These are phyloP conservation scores for Caradrina kadenii DNA, from an alignment of 2,888 invertebrate genomes.

Conservation along the genomic window DNA sequence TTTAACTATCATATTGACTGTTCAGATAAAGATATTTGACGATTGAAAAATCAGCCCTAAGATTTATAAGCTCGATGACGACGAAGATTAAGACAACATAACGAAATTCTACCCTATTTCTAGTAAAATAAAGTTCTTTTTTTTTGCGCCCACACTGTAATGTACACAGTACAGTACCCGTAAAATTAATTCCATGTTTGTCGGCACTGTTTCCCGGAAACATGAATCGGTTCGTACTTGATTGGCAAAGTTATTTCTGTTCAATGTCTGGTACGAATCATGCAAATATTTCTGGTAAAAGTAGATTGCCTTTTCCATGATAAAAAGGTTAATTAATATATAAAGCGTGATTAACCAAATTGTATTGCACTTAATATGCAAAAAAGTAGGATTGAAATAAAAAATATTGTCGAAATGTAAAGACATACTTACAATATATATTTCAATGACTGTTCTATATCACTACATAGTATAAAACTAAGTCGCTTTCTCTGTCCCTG, in stretches of 20 bases:
- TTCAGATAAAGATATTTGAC: no score
- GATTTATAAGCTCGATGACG: no score
- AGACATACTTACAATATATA: no score
- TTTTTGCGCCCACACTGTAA: neutral
- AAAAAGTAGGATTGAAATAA: no score
- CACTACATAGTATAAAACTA: no score
- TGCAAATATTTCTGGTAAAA: conserved; percentile 55
- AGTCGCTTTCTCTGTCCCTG: no score
- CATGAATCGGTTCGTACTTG: conserved; percentile 25
- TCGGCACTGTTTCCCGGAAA: conserved; percentile 51
- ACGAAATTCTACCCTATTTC: neutral
- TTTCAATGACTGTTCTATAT: no score
- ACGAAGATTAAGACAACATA: no score
- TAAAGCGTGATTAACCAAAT: conserved; percentile 18
- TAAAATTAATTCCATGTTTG: conserved; percentile 38
- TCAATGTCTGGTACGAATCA: conserved; percentile 30
- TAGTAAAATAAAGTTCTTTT: conserved; percentile 4
- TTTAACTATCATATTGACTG: no score
- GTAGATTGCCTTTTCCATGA: conserved; percentile 42
- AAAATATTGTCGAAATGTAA: no score
- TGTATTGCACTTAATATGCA: neutral
- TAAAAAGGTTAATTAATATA: conserved; percentile 51
- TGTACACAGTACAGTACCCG: conserved; percentile 17
- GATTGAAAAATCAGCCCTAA: no score
- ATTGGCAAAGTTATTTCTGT: conserved; percentile 30